These are phyloP conservation scores for Melanostigma gelatinosum DNA, from an alignment of 2,113 vertebrate species.

Conservation along the genomic window DNA sequence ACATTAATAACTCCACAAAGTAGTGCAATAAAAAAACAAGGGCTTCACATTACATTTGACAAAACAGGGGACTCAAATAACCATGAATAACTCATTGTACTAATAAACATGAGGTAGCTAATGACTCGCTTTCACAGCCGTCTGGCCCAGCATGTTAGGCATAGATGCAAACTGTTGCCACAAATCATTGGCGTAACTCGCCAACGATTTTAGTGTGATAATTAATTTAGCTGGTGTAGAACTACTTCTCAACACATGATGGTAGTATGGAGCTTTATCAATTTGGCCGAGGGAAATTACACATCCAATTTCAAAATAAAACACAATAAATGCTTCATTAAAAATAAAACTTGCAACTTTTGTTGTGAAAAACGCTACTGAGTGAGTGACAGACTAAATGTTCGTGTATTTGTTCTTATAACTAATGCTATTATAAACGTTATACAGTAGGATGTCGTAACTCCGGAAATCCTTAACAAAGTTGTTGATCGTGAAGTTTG, in stretches of 20 bases:
- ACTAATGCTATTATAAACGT: not conserved
- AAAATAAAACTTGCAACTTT: not conserved
- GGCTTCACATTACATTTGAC: too few species aligned
- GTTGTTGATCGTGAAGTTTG: not conserved
- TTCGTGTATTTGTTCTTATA: not conserved
- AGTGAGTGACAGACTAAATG: not conserved
- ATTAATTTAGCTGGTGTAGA: not conserved
- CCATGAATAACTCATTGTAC: too few species aligned
- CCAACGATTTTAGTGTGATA: not conserved
- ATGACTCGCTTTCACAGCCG: too few species aligned
- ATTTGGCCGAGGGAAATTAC: not conserved
- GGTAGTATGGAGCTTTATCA: not conserved
- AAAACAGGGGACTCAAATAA: too few species aligned
- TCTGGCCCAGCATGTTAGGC: too few species aligned
- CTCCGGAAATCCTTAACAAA: too few species aligned
- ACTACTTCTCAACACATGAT: not conserved
- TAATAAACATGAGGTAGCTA: too few species aligned
- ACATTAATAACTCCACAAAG: too few species aligned
- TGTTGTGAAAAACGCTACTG: not conserved
- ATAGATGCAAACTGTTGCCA: too few species aligned
- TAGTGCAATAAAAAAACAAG: too few species aligned
- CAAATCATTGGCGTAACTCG: too few species aligned
- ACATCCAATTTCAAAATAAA: conserved; percentile 18
- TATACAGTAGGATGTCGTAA: not conserved
- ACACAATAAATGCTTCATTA: not conserved